A percentile compares a stretch with the other conserved stretches of the same genome.
Evolutionary conservation across 2,113 vertebrate genomes (phyloP).

Genomic region (Poeciliopsis retropinna): DNA sequence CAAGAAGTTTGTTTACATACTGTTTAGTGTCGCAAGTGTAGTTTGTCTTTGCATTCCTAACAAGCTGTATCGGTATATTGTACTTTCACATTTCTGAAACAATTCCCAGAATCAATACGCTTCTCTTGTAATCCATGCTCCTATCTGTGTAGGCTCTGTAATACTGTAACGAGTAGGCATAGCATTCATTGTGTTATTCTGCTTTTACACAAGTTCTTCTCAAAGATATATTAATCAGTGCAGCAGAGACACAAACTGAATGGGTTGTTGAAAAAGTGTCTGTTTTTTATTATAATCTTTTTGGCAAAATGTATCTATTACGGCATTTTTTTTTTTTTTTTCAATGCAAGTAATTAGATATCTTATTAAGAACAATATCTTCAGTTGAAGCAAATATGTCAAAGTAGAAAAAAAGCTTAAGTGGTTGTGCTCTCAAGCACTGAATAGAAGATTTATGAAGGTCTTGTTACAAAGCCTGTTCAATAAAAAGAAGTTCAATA

Average conservation of each 20-base stretch:
- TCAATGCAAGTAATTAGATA: background rate
- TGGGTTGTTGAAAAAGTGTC: background rate
- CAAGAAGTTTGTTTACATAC: background rate
- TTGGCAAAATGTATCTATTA: background rate
- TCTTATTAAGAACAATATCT: background rate
- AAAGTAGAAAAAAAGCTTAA: background rate
- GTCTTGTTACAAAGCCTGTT: background rate
- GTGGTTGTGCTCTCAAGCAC: background rate
- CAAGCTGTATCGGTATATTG: background rate
- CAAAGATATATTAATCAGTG: background rate
- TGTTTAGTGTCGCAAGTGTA: background rate
- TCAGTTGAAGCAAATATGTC: background rate
- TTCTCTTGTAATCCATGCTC: background rate
- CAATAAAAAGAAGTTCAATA: no score
- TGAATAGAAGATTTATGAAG: background rate
- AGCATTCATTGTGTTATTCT: background rate
- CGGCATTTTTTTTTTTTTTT: no score
- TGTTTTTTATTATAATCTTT: background rate
- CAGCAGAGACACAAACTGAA: background rate
- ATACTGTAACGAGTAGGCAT: no score
- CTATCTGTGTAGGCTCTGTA: background rate
- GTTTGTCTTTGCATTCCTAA: background rate
- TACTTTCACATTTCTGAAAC: background rate
- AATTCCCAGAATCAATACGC: background rate
- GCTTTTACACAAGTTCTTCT: background rate